Conservation (phyloP, 2,888 invertebrate genomes). For the Eupeodes latifasciatus region DNA sequence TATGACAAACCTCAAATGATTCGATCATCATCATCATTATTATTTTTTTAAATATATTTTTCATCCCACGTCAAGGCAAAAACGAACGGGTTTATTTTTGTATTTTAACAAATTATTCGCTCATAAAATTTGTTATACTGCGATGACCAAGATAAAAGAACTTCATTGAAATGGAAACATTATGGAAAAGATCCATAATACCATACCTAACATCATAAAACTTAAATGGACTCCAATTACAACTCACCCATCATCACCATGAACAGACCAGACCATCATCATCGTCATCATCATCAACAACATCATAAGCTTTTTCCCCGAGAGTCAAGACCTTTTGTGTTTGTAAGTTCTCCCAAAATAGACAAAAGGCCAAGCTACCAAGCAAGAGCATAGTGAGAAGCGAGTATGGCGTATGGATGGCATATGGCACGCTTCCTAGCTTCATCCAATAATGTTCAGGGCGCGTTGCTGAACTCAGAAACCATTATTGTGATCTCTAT, state of each 20-base stretch:
- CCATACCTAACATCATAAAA: constrained; percentile 24
- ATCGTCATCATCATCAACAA: background rate
- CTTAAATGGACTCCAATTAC: constrained; percentile 58
- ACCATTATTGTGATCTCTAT: constrained; percentile 64
- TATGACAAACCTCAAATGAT: constrained; percentile 22
- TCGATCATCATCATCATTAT: constrained; percentile 19
- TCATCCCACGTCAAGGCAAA: constrained; percentile 15
- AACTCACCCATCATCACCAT: constrained; percentile 37
- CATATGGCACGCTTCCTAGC: constrained; percentile 47
- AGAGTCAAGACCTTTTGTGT: constrained; percentile 28
- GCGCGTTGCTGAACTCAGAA: constrained; percentile 59
- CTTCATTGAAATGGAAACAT: constrained; percentile 30
- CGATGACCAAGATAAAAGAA: constrained; percentile 26
- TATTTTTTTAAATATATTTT: background rate
- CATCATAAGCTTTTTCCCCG: background rate
- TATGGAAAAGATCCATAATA: constrained; percentile 40
- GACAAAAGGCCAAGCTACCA: constrained; percentile 27
- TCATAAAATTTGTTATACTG: constrained; percentile 23
- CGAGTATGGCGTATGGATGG: background rate
- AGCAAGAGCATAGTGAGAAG: background rate
- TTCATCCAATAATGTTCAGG: constrained; percentile 33
- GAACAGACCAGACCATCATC: background rate
- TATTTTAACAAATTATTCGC: constrained; percentile 6
- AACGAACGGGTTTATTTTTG: background rate
- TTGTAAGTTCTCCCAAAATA: constrained; percentile 20